These are phyloP conservation scores for Cichladusa arquata DNA, from an alignment of 2,113 vertebrate species.

Conservation along the genomic window DNA sequence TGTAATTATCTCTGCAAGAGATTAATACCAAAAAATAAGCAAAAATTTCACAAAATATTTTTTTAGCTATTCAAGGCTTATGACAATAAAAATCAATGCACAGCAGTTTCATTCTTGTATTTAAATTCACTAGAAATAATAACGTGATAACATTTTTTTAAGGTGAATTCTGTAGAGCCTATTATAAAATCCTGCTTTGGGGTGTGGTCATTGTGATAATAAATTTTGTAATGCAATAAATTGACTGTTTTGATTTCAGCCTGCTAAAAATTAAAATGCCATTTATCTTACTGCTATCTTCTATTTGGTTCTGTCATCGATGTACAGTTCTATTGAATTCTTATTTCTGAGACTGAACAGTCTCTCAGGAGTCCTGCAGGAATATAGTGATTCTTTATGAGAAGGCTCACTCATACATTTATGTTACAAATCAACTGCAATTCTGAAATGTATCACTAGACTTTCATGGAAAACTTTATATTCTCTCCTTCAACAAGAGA, in stretches of 20 bases:
- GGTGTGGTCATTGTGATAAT: not conserved
- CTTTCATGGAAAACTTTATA: not conserved
- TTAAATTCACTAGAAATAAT: not conserved
- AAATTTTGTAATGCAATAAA: not conserved
- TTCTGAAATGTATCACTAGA: not conserved
- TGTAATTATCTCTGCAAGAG: not conserved
- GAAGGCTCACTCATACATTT: not conserved
- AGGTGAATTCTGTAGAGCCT: not conserved
- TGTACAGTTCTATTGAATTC: not conserved
- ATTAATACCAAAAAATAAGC: not conserved
- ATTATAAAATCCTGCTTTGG: not conserved
- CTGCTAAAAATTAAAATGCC: not conserved
- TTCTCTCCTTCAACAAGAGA: not conserved
- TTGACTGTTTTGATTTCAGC: not conserved
- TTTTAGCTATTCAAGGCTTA: not conserved
- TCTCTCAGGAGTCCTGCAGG: not conserved
- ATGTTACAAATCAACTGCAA: not conserved
- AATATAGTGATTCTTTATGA: not conserved
- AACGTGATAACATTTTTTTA: not conserved
- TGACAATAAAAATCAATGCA: not conserved
- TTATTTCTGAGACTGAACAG: not conserved
- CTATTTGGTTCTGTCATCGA: not conserved
- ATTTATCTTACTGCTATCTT: not conserved
- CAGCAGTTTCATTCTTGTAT: not conserved
- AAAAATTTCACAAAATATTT: not conserved